Conservation (phyloP, 2,888 invertebrate genomes). For the Latrodectus elegans region DNA sequence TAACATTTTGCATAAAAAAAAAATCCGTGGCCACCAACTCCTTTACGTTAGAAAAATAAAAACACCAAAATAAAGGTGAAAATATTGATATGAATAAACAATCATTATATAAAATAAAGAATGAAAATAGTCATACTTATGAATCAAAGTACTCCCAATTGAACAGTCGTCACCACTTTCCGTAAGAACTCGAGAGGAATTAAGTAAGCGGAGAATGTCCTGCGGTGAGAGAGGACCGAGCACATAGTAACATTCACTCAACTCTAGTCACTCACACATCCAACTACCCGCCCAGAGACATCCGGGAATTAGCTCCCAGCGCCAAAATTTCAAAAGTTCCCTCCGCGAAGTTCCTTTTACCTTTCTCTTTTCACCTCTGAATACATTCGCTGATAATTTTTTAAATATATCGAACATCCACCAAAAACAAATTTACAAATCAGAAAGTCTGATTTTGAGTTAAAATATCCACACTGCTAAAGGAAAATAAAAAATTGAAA, state of each 20-base stretch:
- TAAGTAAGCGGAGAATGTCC: background rate
- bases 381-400: background rate
- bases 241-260: constrained; percentile 54
- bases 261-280: constrained; percentile 30
- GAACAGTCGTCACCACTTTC: no score
- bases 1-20: no score
- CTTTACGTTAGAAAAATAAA: no score
- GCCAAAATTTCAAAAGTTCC: constrained; percentile 50
- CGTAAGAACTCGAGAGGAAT: background rate
- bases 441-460: background rate
- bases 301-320: constrained; percentile 26
- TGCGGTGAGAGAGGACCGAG: background rate
- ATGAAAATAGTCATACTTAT: no score
- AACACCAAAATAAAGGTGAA: no score
- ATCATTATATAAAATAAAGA: no score
- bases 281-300: constrained; percentile 47
- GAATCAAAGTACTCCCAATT: no score
- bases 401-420: background rate
- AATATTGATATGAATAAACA: no score
- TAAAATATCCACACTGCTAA: constrained; percentile 25
- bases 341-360: background rate
- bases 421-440: background rate
- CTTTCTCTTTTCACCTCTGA: background rate
- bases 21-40: no score
- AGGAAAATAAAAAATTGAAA: background rate